These are phyloP conservation scores for Brachyopa scutellaris DNA, from an alignment of 2,888 invertebrate genomes.

Conservation along the genomic window DNA sequence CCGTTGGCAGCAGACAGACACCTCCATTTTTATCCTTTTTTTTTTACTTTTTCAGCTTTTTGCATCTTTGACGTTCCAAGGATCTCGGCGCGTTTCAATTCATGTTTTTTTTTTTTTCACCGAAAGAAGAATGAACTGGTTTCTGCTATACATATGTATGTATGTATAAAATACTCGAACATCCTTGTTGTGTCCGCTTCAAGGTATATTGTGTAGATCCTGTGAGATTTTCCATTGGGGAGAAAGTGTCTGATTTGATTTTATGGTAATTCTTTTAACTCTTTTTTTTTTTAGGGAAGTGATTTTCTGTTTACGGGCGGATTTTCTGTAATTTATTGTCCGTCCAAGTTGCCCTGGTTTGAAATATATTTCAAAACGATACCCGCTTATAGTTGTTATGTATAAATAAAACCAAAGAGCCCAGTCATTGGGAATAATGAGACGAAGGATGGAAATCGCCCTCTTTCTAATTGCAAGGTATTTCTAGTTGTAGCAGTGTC, in stretches of 20 bases:
- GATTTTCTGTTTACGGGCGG: not conserved
- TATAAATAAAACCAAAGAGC: constrained; percentile 1
- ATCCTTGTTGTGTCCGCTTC: not conserved
- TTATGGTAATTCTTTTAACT: constrained; percentile 52
- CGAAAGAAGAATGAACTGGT: not conserved
- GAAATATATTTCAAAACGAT: constrained; percentile 17
- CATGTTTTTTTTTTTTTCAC: constrained; percentile 22
- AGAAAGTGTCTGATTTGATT: constrained; percentile 34
- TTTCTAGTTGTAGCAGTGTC: constrained; percentile 20
- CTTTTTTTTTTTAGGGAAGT: constrained; percentile 8
- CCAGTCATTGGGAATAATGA: not conserved
- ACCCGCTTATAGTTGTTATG: not conserved
- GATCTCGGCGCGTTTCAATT: constrained; percentile 56
- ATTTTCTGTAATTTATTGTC: constrained; percentile 3
- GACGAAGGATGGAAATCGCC: not conserved
- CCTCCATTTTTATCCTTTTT: constrained; percentile 60
- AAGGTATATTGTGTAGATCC: no score
- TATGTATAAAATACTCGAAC: no score
- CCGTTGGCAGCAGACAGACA: constrained; percentile 74
- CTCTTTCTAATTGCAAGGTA: constrained; percentile 3
- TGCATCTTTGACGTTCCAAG: constrained; percentile 63
- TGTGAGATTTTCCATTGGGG: constrained; percentile 24
- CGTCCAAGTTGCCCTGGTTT: constrained; percentile 12
- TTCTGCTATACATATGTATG: not conserved
- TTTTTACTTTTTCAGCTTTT: constrained; percentile 28